Conservation (phyloP, 2,113 vertebrate species). For the Geococcyx californianus region DNA sequence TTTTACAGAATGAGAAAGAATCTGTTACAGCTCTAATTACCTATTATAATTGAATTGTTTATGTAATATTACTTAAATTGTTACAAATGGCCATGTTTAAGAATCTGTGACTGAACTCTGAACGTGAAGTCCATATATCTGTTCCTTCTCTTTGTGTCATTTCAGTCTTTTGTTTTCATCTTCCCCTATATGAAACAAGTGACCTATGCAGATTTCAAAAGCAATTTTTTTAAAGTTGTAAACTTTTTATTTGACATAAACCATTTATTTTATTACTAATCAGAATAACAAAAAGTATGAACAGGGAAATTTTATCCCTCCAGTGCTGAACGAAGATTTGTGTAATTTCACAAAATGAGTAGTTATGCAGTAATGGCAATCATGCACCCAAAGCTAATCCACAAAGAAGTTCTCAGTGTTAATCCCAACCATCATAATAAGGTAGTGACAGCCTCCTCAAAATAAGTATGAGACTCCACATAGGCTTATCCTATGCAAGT, state of each 20-base stretch:
- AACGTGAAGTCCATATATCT: not conserved
- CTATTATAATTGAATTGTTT: not conserved
- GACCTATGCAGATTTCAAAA: not conserved
- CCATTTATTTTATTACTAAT: not conserved
- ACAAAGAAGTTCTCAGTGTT: not conserved
- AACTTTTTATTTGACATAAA: not conserved
- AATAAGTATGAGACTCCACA: not conserved
- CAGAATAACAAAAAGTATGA: not conserved
- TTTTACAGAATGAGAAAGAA: not conserved
- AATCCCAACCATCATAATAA: not conserved
- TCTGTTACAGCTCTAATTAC: not conserved
- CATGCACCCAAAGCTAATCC: not conserved
- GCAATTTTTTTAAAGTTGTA: not conserved
- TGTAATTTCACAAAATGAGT: not conserved
- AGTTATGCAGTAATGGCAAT: not conserved
- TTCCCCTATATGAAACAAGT: not conserved
- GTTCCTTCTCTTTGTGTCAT: not conserved
- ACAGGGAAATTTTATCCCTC: not conserved
- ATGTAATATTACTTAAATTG: not conserved
- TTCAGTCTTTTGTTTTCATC: not conserved
- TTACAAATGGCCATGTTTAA: not conserved
- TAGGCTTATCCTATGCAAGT: not conserved
- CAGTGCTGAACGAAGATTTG: not conserved
- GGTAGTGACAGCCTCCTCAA: not conserved
- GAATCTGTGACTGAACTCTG: not conserved